Evolutionary conservation across 2,797 vertebrate species (phyloP).

Genomic region (Antennarius maculatus): DNA sequence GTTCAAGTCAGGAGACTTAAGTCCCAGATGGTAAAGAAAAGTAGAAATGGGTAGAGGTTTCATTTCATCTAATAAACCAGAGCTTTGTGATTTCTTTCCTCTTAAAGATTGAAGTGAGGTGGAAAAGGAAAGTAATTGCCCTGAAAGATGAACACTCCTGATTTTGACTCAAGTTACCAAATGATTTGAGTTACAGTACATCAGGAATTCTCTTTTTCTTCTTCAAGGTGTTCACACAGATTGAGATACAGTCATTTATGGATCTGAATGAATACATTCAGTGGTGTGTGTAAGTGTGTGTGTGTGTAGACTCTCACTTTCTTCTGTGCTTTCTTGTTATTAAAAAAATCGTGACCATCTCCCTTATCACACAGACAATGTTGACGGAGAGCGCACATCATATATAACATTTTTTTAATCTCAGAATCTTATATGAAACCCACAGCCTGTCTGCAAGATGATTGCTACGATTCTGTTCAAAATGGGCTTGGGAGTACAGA

Average conservation of each 20-base stretch:
- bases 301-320: conserved; percentile 37
- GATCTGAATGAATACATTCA: no score
- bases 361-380: conserved; percentile 56
- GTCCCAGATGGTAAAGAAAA: conserved; percentile 66
- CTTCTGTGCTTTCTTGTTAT: conserved; percentile 53
- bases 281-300: conserved; percentile 41
- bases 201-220: conserved; percentile 44
- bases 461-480: conserved; percentile 44
- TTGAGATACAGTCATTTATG: conserved; percentile 61
- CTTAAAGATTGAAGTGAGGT: conserved; percentile 53
- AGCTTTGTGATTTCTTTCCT: conserved; percentile 73
- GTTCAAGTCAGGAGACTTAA: conserved; percentile 81
- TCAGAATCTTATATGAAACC: conserved; percentile 66
- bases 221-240: conserved; percentile 52
- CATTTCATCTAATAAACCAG: conserved; percentile 72
- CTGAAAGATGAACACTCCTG: conserved; percentile 52
- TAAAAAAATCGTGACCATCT: conserved; percentile 65
- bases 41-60: conserved; percentile 61
- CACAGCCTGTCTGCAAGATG: conserved; percentile 49
- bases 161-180: conserved; percentile 42
- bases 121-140: conserved; percentile 53
- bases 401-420: conserved; percentile 60
- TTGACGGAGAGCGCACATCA: conserved; percentile 60
- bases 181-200: conserved; percentile 37
- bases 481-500: conserved; percentile 31